Base-by-base conservation (phyloP, 2,888 invertebrate species). In the Synergus itoensis region DNA sequence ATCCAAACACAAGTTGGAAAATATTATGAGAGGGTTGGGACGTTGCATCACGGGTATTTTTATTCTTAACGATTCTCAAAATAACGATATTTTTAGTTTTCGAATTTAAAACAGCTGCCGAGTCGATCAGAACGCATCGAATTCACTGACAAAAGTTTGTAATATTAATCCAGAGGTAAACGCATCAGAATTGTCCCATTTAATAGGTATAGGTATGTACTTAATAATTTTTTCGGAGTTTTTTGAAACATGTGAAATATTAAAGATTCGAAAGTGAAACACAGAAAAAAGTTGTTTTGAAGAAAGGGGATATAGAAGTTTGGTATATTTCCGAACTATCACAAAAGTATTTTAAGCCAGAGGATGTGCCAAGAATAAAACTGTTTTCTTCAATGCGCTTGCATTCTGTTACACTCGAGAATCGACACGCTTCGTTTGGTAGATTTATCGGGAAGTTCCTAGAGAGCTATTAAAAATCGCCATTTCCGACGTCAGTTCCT, bases 71-170 rank as follows among this genome's bases (percentile, higher is more conserved):
- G 76, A 43, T 57, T 64, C 64, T 67, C 79, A 48, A 79, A 73
- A 79, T 79, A 64, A 45, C 14, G 75, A 36, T 82, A 82, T 82
- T 83, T 79, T 80, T 69, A 65, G 45, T 73, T 53, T 18, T 28
- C 21, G 60, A 11, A 21, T 28, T 60, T 60, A 28, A 60, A 60
- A 28, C 60, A 60, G 36, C 16, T 18, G 18, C n/a, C 4, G n/a
- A 41, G 28, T 36, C n/a, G n/a, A 60, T n/a, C 8, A 18, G 75
- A 60, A 60, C 12, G 11, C 28, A 60, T 60, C 53, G 53, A 53
- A 53, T 16, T 16, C 36, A 36, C 36, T 36, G 36, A 36, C 36
- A 36, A 36, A 36, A 36, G 36, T 36, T 36, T 36, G 5, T 36
- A 5, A 5, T 36, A 5, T 5, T 36, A 36, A 36, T 36, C 36